These are phyloP conservation scores for Phalacrocorax pelagicus DNA, from an alignment of 2,113 vertebrate genomes.

Conservation along the genomic window DNA sequence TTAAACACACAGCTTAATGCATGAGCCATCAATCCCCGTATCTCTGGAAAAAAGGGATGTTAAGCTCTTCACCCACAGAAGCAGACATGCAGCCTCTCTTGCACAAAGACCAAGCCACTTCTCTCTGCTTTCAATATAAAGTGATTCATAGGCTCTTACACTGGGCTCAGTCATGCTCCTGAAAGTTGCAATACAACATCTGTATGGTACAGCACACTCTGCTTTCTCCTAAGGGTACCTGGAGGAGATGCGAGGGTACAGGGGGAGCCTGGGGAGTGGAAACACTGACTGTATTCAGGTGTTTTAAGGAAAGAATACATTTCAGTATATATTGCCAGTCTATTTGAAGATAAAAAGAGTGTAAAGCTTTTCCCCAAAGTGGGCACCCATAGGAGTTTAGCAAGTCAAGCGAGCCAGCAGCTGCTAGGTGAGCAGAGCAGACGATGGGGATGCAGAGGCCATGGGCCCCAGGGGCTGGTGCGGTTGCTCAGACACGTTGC, in stretches of 20 bases:
- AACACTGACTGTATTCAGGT: not conserved
- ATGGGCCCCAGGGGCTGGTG: rapidly evolving
- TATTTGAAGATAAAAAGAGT: not conserved
- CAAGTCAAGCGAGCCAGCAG: not conserved
- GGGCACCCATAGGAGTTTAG: not conserved
- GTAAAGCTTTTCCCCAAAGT: not conserved
- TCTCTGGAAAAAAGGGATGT: not conserved
- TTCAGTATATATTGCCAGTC: not conserved
- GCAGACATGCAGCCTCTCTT: not conserved
- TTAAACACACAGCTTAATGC: not conserved
- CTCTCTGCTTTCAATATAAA: not conserved
- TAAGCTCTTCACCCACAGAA: not conserved
- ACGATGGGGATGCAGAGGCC: rapidly evolving
- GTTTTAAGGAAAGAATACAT: not conserved
- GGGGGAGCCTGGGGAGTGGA: not conserved
- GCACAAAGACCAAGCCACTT: not conserved
- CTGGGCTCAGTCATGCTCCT: not conserved
- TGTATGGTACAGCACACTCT: not conserved
- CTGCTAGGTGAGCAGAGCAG: not conserved
- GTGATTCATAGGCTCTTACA: not conserved
- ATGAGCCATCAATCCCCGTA: not conserved
- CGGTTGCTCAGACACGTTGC: not conserved
- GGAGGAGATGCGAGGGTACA: not conserved
- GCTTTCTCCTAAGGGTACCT: not conserved
- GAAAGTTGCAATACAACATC: not conserved